These are phyloP conservation scores for Lates japonicus DNA, from an alignment of 2,797 vertebrate species.

Conservation along the genomic window DNA sequence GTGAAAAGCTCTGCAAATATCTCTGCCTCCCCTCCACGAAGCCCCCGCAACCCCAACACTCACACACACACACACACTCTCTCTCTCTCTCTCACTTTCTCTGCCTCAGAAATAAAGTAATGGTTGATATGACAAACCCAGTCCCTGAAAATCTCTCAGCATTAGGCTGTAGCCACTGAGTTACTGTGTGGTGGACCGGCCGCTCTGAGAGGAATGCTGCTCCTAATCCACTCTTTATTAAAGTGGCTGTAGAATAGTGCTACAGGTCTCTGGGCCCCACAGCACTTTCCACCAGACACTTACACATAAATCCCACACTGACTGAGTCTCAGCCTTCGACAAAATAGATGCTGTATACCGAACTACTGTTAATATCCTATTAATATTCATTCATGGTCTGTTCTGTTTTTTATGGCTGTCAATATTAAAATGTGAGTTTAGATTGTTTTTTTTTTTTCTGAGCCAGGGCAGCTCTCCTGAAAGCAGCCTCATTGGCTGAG, in stretches of 20 bases:
- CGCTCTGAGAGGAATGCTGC: conserved; percentile 76
- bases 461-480: background rate
- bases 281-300: conserved; percentile 72
- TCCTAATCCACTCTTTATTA: conserved; percentile 86
- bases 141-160: conserved; percentile 78
- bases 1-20: conserved; percentile 69
- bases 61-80: conserved; percentile 15
- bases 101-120: conserved; percentile 69
- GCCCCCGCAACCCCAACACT: conserved; percentile 17
- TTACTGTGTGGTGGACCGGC: conserved; percentile 73
- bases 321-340: conserved; percentile 49
- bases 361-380: conserved; percentile 55
- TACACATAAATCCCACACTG: conserved; percentile 62
- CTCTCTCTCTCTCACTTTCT: conserved; percentile 35
- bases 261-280: conserved; percentile 70
- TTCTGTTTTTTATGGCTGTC: conserved; percentile 30
- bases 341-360: conserved; percentile 46
- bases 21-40: conserved; percentile 12
- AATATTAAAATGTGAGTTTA: conserved; percentile 32
- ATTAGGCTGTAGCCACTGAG: conserved; percentile 77
- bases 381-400: conserved; percentile 36
- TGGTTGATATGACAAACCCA: conserved; percentile 75
- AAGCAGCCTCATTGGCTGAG: background rate
- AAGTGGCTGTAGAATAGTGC: conserved; percentile 75
- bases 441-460: conserved; percentile 4